Evolutionary conservation across 2,113 vertebrate species (phyloP), one percentile per base, ranked within the genome.

Genomic region (Pelodiscus sinensis): DNA sequence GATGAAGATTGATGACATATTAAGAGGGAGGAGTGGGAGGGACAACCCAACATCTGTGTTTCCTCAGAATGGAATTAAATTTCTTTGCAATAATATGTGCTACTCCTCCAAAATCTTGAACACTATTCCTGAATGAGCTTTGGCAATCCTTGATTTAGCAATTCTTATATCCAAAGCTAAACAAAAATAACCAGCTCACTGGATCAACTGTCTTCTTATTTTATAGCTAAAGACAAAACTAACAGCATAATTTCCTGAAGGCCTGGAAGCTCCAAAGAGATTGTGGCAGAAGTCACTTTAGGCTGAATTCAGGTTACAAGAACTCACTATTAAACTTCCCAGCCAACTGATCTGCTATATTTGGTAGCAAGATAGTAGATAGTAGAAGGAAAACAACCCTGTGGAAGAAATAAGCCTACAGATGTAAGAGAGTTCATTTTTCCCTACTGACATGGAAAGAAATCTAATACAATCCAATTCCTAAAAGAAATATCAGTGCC

Each of bases 51-150:
- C 31, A 38, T 21, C 71, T 38, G 19, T 73, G 21, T 38, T 93
- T 19, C 51, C 81, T 82, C 81, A 78, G 54, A 89, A 83, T 85
- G n/a, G 62, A 80, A 92, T 62, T 62, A 79, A 87, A 77, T 50
- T 55, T 91, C 68, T 50, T 95, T 65, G 90, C 82, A 84, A 27
- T 91, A 90, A 95, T 85, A 92, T 58, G 57, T 16, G 27, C 73
- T 79, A 25, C 55, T 90, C 86, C 84, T 58, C 35, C 38, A 68
- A 65, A 89, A 19, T 44, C 38, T 16, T 52, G 79, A 86, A 79
- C 57, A 75, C 56, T 90, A 58, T 81, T 92, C 91, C 92, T 87
- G 94, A 86, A 84, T 81, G 92, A 85, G 81, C 79, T 58, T n/a
- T 51, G 31, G 68, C n/a, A 58, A 86, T 52, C 5, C 50, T 82